Evolutionary conservation across 2,113 vertebrate species (phyloP).

Genomic region (Ornithorhynchus anatinus): DNA sequence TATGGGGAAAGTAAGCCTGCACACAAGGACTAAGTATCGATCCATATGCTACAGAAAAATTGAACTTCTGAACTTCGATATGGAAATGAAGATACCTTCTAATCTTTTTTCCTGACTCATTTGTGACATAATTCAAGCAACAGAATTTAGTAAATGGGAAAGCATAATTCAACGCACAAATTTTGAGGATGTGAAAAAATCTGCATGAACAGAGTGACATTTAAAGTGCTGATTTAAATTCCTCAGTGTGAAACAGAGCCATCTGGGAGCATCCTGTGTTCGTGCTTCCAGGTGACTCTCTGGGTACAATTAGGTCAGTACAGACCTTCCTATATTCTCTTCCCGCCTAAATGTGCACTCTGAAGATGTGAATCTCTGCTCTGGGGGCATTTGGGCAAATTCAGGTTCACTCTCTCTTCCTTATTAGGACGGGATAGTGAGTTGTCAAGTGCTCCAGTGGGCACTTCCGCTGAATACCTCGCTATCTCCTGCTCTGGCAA

Average conservation of each 20-base stretch:
- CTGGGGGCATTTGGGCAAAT: too few species aligned
- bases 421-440: too few species aligned
- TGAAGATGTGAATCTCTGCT: slow-evolving; percentile 36
- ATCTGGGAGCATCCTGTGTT: slow-evolving; percentile 59
- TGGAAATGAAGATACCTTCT: slow-evolving; percentile 21
- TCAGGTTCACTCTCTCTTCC: too few species aligned
- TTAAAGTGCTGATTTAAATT: slow-evolving; percentile 64
- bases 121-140: slow-evolving; percentile 36
- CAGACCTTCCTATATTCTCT: slow-evolving; percentile 38
- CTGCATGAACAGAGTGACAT: slow-evolving; percentile 57
- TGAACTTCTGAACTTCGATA: slow-evolving; percentile 20
- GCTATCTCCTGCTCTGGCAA: too few species aligned
- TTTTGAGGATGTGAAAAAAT: slow-evolving; percentile 22
- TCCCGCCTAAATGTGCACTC: slow-evolving; percentile 41
- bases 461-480: too few species aligned
- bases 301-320: slow-evolving; percentile 39
- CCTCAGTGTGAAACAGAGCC: slow-evolving; percentile 62
- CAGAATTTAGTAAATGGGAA: slow-evolving; percentile 14
- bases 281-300: slow-evolving; percentile 54
- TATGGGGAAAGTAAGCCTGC: slow-evolving; percentile 25
- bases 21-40: slow-evolving; percentile 8
- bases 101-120: slow-evolving; percentile 26
- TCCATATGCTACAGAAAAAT: slow-evolving; percentile 11
- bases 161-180: slow-evolving; percentile 21
- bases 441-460: too few species aligned